Conservation (phyloP, 2,888 invertebrate genomes). For the Harmothoe impar region DNA sequence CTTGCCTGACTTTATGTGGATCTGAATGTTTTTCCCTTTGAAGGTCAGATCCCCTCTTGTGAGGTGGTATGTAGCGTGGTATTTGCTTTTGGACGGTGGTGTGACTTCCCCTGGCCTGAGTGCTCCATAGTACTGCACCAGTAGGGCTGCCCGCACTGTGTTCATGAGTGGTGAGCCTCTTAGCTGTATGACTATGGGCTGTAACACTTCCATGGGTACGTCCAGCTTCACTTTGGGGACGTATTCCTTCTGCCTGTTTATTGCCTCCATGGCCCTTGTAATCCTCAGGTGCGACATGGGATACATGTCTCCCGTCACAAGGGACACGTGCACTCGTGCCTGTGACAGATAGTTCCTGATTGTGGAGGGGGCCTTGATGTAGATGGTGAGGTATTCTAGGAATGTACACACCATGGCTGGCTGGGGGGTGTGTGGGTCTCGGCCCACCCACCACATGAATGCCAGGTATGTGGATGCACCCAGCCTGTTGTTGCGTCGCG, state of each 20-base stretch:
- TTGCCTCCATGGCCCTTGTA: neutral
- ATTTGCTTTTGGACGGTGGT: neutral
- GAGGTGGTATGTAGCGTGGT: neutral
- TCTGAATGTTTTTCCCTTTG: neutral
- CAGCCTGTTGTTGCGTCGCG: neutral
- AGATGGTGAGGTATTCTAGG: neutral
- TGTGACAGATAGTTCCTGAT: neutral
- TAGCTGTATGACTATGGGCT: neutral
- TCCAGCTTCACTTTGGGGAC: neutral
- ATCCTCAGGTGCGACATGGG: too few relatives aligned
- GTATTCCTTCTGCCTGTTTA: neutral
- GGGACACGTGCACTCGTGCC: too few relatives aligned
- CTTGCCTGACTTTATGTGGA: neutral
- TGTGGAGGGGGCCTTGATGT: neutral
- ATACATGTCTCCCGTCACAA: too few relatives aligned
- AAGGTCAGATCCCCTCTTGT: neutral
- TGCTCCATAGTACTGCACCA: neutral
- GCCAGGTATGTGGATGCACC: neutral
- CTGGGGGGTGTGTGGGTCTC: neutral
- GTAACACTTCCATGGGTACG: neutral
- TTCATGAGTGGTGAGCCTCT: neutral
- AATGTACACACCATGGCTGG: neutral
- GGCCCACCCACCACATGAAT: neutral
- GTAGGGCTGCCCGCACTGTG: slow-evolving; percentile 6
- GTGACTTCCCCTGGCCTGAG: neutral